Base-by-base conservation (phyloP, 2,888 invertebrate species). In the Chrysolina americana region DNA sequence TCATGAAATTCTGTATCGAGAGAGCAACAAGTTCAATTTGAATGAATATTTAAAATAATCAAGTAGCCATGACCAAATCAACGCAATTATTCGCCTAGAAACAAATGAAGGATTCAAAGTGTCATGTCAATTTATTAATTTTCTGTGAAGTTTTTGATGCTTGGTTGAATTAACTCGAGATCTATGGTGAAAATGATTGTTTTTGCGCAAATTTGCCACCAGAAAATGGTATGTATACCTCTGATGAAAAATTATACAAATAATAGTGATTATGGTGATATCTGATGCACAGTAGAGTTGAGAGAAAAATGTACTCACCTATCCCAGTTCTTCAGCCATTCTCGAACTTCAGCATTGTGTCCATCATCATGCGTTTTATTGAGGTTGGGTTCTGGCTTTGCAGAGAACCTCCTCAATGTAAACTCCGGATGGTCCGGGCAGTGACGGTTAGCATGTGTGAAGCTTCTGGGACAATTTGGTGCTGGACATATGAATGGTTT, bases 401-500 rank as follows among this genome's bases (percentile, higher is more conserved):
- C 74, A 59, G 80, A 81, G 68, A 81, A 86, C 68, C 88, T 79
- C 81, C 85, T 86, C 87, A 87, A 86, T 21, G 90, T 90, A 1
- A 91, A 90, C 75, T 91, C 91, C 0, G 94, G 94, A 88, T 94
- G 94, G 76, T 92, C 91, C 0, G 92, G 91, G 85, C 94, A 94
- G 80, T 93, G 94, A 41, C 94, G 89, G 85, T 94, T 94, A 0
- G 94, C 94, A 87, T 94, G 94, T 1, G 94, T 94, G 84, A 94
- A 94, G 76, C 93, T 88, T 85, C 91, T 92, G 47, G 89, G 89
- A 86, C 94, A 94, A 66, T 91, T 91, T 66, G 88, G 86, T 75
- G 89, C 89, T 3, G 92, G 90, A 86, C 94, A 94, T 36, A 92
- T 87, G 85, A 94, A 94, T 2, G 94, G 94, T 82, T 94, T 93